Base-by-base conservation (phyloP, 2,888 invertebrate genomes). In the Myopa testacea region DNA sequence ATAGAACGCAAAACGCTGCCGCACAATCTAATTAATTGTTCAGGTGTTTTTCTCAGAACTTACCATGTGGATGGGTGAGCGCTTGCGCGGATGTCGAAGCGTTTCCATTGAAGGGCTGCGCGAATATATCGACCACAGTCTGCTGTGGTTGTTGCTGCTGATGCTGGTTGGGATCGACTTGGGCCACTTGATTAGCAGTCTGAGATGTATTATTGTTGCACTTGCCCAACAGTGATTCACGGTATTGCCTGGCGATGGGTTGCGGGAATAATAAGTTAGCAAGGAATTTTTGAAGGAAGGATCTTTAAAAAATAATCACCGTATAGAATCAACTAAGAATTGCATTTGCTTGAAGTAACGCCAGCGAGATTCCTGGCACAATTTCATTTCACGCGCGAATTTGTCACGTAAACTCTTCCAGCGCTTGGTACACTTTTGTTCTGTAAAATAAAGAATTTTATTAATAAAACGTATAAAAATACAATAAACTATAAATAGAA, bases 281-380 rank as follows among this genome's bases (percentile, higher is more conserved):
- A 38, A 40, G 3, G 16, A 5, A 69, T n/a, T n/a, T 19, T 26
- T 14, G 8, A 3, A n/a, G 50, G 34, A 26, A 45, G 16, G 14
- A 26, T n/a, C n/a, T 45, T 45, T 45, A 6, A 45, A 45, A 45
- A 55, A 65, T 63, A 69, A 37, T 67, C 74, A 83, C 83, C 83
- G 81, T 71, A 87, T 87, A 12, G 88, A 88, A 81, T 87, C 87
- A 37, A 87, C 88, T 6, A 87, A 81, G 80, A 87, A 87, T 78
- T 87, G 87, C 87, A 87, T 87, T 81, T 87, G 88, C 78, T 87
- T 87, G 65, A 87, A 87, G 78, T 87, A 87, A 58, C 87, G 88
- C 87, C 87, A 87, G 70, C 87, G 87, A 65, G 87, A 87, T 82
- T 87, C 87, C 78, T 87, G 86, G 79, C 87, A 87, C 76, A 88